Percentiles rank a stretch among this genome's conserved stretches.
Conservation (phyloP, 2,797 vertebrate species). For the Crypturellus tataupa region DNA sequence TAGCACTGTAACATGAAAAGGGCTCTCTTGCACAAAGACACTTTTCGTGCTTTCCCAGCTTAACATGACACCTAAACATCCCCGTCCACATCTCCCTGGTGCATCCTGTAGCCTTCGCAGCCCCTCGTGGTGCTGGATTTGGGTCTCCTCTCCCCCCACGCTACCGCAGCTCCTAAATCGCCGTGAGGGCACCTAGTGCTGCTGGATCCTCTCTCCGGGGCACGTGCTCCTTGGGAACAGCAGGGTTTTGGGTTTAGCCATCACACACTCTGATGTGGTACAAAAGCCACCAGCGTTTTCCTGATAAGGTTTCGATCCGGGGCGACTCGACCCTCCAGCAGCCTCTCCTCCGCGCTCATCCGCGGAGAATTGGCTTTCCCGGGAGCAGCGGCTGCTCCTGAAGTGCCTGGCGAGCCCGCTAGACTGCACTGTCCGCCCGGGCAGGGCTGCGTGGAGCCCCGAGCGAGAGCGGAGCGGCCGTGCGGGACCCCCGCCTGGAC, state of each 20-base stretch:
- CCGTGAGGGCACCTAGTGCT: neutral
- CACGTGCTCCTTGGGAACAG: neutral
- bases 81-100: neutral
- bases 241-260: neutral
- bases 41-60: neutral
- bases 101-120: neutral
- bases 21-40: neutral
- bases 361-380: neutral
- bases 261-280: neutral
- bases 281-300: neutral
- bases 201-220: neutral
- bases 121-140: fast-evolving
- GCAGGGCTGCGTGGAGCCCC: too few relatives aligned
- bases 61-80: neutral
- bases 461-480: neutral
- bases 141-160: neutral
- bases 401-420: neutral
- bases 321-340: neutral
- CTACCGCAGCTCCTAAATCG: neutral
- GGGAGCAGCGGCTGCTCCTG: neutral
- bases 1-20: neutral
- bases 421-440: too few relatives aligned
- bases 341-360: neutral
- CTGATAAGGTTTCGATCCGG: neutral
- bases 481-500: neutral